Evolutionary conservation across 2,113 vertebrate species (phyloP).

Genomic region (Phylloscopus whistleri): DNA sequence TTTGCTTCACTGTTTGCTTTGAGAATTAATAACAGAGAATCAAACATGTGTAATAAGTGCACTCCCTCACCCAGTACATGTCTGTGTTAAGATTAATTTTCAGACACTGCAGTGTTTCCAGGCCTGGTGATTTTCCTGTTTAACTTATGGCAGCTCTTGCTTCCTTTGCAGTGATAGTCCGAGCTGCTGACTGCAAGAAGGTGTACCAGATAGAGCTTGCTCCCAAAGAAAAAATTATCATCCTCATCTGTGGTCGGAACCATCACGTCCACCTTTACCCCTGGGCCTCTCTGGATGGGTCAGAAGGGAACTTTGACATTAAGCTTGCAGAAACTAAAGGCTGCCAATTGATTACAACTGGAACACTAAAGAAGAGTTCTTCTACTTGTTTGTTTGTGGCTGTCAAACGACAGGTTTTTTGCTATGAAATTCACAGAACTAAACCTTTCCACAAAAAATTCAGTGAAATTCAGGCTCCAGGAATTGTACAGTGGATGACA

Average conservation of each 20-base stretch:
- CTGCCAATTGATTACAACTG: constrained; percentile 87
- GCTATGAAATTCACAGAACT: constrained; percentile 87
- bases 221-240: constrained; percentile 85
- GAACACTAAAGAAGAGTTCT: constrained; percentile 76
- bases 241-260: constrained; percentile 89
- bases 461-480: constrained; percentile 87
- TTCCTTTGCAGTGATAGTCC: constrained; percentile 84
- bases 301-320: constrained; percentile 81
- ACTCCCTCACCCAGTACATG: not conserved
- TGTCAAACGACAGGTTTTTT: constrained; percentile 89
- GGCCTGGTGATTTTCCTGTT: not conserved
- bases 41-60: not conserved
- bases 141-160: not conserved
- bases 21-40: not conserved
- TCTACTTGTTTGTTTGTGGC: constrained; percentile 87
- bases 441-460: constrained; percentile 87
- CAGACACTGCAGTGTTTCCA: not conserved
- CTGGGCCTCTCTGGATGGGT: constrained; percentile 89
- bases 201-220: constrained; percentile 92
- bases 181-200: constrained; percentile 93
- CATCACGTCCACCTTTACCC: constrained; percentile 89
- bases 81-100: not conserved
- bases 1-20: not conserved
- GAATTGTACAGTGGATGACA: constrained; percentile 89
- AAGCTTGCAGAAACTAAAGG: constrained; percentile 94